These are phyloP conservation scores for Dromiciops gliroides DNA, from an alignment of 2,113 vertebrate genomes.

Conservation along the genomic window DNA sequence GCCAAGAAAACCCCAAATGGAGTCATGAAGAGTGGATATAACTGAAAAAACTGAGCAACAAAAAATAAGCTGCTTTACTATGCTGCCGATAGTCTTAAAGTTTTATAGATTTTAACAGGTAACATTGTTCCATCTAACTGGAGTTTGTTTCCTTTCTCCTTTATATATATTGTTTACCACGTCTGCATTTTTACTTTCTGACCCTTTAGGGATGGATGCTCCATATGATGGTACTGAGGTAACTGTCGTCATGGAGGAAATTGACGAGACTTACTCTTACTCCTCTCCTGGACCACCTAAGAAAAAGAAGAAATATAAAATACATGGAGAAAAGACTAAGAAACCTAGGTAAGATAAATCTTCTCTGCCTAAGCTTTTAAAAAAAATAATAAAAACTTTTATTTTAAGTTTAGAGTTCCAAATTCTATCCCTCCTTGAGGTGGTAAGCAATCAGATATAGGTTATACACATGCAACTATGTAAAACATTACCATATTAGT, in stretches of 20 bases:
- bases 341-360: conserved; percentile 91
- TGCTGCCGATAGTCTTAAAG: not conserved
- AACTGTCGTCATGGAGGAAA: conserved; percentile 92
- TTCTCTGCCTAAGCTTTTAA: no score
- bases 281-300: conserved; percentile 88
- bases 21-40: not conserved
- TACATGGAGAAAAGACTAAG: conserved; percentile 90
- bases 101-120: not conserved
- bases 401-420: no score
- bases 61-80: not conserved
- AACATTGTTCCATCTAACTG: no score
- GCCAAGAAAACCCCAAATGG: not conserved
- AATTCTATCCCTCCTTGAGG: no score
- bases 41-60: not conserved
- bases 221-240: conserved; percentile 91
- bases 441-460: no score
- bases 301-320: conserved; percentile 93
- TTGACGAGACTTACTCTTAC: conserved; percentile 88
- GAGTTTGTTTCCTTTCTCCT: not conserved
- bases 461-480: no score
- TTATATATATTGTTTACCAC: conserved; percentile 15
- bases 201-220: conserved; percentile 87
- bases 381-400: no score
- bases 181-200: conserved; percentile 29
- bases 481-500: no score